Percentiles rank a stretch among this genome's conserved stretches.
These are phyloP conservation scores for Halyomorpha halys DNA, from an alignment of 1,140 invertebrate genomes.

Conservation along the genomic window DNA sequence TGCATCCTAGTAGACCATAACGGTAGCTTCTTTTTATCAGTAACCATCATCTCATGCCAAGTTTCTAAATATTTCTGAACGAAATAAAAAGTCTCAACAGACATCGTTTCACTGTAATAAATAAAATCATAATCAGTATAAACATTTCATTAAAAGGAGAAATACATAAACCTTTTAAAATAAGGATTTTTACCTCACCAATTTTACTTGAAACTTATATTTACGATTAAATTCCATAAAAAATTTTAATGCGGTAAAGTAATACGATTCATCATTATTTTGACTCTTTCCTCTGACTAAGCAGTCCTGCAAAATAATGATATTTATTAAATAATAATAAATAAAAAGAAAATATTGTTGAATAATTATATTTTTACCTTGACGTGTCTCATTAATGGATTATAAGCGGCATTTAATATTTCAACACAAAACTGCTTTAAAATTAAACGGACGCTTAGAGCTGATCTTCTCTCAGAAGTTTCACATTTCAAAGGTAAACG, in stretches of 20 bases:
- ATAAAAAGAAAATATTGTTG: not conserved
- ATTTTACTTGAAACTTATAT: slow-evolving; percentile 72
- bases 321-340: slow-evolving; percentile 20
- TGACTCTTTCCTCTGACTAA: slow-evolving; percentile 48
- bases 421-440: slow-evolving; percentile 90
- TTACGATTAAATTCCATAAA: slow-evolving; percentile 95
- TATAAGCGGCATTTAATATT: slow-evolving; percentile 85
- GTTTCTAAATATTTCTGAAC: slow-evolving; percentile 84
- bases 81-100: slow-evolving; percentile 82
- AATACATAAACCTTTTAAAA: slow-evolving; percentile 13
- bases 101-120: slow-evolving; percentile 69
- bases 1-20: slow-evolving; percentile 78
- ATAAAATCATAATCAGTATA: slow-evolving; percentile 19
- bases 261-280: slow-evolving; percentile 82
- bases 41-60: slow-evolving; percentile 75
- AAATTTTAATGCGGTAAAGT: slow-evolving; percentile 87
- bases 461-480: slow-evolving; percentile 53
- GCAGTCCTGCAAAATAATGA: slow-evolving; percentile 37
- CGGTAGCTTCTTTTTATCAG: slow-evolving; percentile 74
- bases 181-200: slow-evolving; percentile 59
- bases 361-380: slow-evolving; percentile 40
- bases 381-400: slow-evolving; percentile 74
- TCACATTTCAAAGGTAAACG: slow-evolving; percentile 47
- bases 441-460: slow-evolving; percentile 69
- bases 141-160: slow-evolving; percentile 10